Evolutionary conservation across 1,140 invertebrate genomes (phyloP).

Genomic region (Agrilus planipennis): DNA sequence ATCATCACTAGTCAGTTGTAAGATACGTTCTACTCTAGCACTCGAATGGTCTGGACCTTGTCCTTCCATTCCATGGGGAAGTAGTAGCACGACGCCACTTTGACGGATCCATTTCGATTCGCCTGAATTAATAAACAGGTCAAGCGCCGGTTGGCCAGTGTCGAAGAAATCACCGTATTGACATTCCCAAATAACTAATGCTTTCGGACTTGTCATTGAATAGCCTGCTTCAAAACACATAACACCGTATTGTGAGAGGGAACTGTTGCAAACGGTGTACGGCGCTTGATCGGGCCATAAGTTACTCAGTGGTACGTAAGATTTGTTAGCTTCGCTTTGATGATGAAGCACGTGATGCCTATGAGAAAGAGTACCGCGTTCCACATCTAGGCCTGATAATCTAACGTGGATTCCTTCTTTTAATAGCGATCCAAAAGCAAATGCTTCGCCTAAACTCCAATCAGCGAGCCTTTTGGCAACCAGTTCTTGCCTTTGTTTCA

Average conservation of each 20-base stretch:
- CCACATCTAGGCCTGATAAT: slow-evolving; percentile 77
- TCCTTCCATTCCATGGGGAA: slow-evolving; percentile 82
- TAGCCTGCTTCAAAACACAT: slow-evolving; percentile 77
- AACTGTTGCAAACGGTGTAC: slow-evolving; percentile 71
- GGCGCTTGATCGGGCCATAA: slow-evolving; percentile 60
- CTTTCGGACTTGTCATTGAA: slow-evolving; percentile 67
- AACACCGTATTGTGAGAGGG: slow-evolving; percentile 67
- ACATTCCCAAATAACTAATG: slow-evolving; percentile 79
- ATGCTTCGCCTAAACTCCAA: slow-evolving; percentile 75
- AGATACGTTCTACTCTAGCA: slow-evolving; percentile 67
- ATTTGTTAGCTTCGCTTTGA: slow-evolving; percentile 60
- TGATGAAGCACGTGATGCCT: slow-evolving; percentile 74
- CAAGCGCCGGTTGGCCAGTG: slow-evolving; percentile 73
- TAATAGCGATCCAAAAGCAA: slow-evolving; percentile 69
- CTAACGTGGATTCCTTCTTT: slow-evolving; percentile 47
- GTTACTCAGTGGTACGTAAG: slow-evolving; percentile 53
- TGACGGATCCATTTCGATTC: slow-evolving; percentile 78
- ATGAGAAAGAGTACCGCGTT: slow-evolving; percentile 69
- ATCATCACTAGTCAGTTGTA: slow-evolving; percentile 72
- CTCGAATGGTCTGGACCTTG: slow-evolving; percentile 79
- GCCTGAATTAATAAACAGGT: slow-evolving; percentile 70
- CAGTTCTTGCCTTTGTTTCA: slow-evolving; percentile 55
- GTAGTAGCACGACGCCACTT: slow-evolving; percentile 65
- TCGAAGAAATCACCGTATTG: slow-evolving; percentile 88
- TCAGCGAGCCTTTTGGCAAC: slow-evolving; percentile 53